phyloP scores from a whole-genome alignment of 2,797 vertebrate genomes.

The Alca torda region DNA sequence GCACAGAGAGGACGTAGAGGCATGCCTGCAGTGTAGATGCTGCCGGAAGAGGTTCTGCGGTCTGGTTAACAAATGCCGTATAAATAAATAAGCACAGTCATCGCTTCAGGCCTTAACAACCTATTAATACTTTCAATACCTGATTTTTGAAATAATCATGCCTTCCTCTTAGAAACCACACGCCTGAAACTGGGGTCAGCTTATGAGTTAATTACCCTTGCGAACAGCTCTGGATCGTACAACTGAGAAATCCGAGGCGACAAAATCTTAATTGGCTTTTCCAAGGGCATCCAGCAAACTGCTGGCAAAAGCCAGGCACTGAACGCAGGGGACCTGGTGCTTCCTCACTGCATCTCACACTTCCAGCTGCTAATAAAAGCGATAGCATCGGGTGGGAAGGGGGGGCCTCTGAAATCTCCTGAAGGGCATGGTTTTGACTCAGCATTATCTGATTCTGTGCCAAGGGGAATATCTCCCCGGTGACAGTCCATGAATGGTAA shows the following conservation, averaged over 20 bases:
- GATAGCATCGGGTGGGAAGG: background rate
- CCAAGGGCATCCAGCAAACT: conserved; percentile 55
- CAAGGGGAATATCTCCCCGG: background rate
- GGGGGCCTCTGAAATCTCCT: background rate
- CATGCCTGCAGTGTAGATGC: background rate
- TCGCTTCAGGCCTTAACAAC: conserved; percentile 51
- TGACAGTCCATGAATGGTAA: background rate
- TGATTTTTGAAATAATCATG: conserved; percentile 10
- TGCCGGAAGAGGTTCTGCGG: background rate
- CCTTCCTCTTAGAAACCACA: conserved; percentile 10
- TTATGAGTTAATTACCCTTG: conserved; percentile 42
- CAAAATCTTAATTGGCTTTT: conserved; percentile 53
- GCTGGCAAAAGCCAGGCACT: background rate
- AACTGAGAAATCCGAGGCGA: conserved; percentile 31
- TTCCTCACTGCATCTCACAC: background rate
- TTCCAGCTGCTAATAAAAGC: background rate
- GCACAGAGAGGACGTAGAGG: background rate
- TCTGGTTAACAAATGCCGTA: conserved; percentile 4
- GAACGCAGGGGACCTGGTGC: conserved; percentile 2
- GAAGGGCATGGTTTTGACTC: background rate
- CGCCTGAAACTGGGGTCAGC: background rate
- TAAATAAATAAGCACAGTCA: conserved; percentile 45
- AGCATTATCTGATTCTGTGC: background rate
- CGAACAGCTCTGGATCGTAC: conserved; percentile 2
- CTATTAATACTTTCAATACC: conserved; percentile 52